Base-by-base conservation (phyloP, 2,113 vertebrate species). In the Hypanus sabinus region DNA sequence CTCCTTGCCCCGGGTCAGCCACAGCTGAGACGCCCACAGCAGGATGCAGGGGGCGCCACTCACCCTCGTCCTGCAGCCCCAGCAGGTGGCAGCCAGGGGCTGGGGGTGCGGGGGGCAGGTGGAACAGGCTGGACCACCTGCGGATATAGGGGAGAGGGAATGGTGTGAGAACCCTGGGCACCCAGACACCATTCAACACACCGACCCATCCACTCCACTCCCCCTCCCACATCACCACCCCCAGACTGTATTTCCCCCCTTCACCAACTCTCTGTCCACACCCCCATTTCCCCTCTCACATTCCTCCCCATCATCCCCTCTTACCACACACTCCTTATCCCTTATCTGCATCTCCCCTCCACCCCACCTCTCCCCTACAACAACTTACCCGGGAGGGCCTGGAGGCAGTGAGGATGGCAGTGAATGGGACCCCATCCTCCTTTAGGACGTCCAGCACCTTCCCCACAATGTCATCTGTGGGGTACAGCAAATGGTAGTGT, bases 1-100 rank as follows among this genome's bases (percentile, higher is more conserved):
- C 9, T 14, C 95, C 1, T 96, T 60, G n/a, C 94, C 94, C 46
- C 46, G 46, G 46, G 46, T 3, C 95, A 98, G 92, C 0, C 76
- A 96, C 94, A 99, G 96, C 81, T 96, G 97, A 93, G 96, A 95
- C 36, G 97, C 98, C 98, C 98, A 99, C 14, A 98, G 96, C 95
- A 99, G 97, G 93, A 99, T 98, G 94, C 97, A 97, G 0, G 97
- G 96, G 0, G 0, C 3, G 0, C n/a, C 5, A 5, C 0, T 36
- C 0, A 0, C 0, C 1, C 0, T 0, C 0, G 0, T 0, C 1
- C 0, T 0, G 93, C 0, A 30, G 70, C 0, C 96, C 79, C 73
- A 98, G 97, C 93, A 98, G 95, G 24, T 97, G 96, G 1, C 98
- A 97, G 36, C 97, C 97, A 1, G 95, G 60, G 0, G 94, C 94